phyloP scores from a whole-genome alignment of 2,888 invertebrate species.

The Coecobrya sp. region DNA sequence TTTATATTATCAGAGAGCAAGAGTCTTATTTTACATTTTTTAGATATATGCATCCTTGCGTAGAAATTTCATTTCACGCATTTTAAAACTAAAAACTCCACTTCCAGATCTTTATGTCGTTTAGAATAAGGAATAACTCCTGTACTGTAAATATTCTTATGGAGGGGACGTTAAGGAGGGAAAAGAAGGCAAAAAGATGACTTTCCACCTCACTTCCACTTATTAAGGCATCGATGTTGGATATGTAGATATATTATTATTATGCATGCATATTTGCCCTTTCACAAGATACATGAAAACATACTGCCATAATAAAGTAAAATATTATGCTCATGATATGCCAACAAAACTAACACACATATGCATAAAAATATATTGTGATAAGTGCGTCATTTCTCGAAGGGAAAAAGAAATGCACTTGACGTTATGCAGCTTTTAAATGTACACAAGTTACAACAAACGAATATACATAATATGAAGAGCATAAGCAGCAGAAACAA shows the following conservation, averaged over 20 bases:
- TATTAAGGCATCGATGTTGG: constrained; percentile 35
- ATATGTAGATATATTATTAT: not conserved
- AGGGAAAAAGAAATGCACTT: constrained; percentile 50
- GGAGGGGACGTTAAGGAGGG: constrained; percentile 37
- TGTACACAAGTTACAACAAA: not conserved
- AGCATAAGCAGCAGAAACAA: not conserved
- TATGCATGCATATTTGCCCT: constrained; percentile 4
- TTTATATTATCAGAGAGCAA: not conserved
- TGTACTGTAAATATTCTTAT: constrained; percentile 34
- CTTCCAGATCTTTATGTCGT: not conserved
- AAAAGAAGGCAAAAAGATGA: constrained; percentile 30
- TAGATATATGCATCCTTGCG: constrained; percentile 62
- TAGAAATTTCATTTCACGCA: constrained; percentile 79
- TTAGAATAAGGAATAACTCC: not conserved
- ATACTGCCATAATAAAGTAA: constrained; percentile 29
- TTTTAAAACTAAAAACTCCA: constrained; percentile 68
- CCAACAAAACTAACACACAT: constrained; percentile 56
- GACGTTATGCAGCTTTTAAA: constrained; percentile 50
- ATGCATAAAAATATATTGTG: constrained; percentile 59
- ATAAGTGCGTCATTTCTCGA: constrained; percentile 63
- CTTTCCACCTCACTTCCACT: constrained; percentile 65
- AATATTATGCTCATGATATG: constrained; percentile 63
- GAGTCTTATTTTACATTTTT: constrained; percentile 33
- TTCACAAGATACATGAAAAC: not conserved
- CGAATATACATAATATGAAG: not conserved